Evolutionary conservation across 2,797 vertebrate genomes (phyloP).

Genomic region (Varecia variegata): DNA sequence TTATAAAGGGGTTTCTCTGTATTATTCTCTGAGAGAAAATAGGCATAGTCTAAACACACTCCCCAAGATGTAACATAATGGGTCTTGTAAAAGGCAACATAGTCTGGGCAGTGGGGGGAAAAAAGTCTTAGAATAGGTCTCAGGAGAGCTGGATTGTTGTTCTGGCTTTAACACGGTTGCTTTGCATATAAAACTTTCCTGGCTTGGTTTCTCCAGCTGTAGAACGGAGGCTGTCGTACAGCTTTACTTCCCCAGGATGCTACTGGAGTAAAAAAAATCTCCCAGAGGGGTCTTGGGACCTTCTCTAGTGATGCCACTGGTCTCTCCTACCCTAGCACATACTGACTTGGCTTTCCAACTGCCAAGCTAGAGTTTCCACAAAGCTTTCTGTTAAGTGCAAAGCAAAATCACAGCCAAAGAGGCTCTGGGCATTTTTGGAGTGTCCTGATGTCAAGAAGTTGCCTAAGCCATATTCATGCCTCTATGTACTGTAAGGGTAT

Average conservation of each 20-base stretch:
- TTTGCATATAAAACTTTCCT: neutral
- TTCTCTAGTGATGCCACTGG: neutral
- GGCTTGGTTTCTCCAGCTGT: neutral
- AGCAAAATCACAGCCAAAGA: neutral
- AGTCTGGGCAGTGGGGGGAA: neutral
- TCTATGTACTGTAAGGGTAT: neutral
- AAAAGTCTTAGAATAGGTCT: neutral
- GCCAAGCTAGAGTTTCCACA: slow-evolving; percentile 16
- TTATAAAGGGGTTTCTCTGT: neutral
- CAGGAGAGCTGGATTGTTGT: neutral
- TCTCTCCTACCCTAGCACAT: neutral
- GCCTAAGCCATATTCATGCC: neutral
- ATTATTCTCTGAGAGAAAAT: neutral
- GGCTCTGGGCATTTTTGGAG: neutral
- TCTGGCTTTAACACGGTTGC: neutral
- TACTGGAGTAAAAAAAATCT: neutral
- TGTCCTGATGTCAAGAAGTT: neutral
- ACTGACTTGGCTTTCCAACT: neutral
- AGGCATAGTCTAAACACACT: neutral
- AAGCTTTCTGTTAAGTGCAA: slow-evolving; percentile 1
- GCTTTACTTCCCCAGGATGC: neutral
- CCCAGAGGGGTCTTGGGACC: neutral
- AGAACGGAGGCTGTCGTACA: neutral
- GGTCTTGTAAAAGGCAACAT: neutral
- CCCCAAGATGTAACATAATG: neutral